phyloP scores from a whole-genome alignment of 2,888 invertebrate genomes.

The Zeuzera pyrina region DNA sequence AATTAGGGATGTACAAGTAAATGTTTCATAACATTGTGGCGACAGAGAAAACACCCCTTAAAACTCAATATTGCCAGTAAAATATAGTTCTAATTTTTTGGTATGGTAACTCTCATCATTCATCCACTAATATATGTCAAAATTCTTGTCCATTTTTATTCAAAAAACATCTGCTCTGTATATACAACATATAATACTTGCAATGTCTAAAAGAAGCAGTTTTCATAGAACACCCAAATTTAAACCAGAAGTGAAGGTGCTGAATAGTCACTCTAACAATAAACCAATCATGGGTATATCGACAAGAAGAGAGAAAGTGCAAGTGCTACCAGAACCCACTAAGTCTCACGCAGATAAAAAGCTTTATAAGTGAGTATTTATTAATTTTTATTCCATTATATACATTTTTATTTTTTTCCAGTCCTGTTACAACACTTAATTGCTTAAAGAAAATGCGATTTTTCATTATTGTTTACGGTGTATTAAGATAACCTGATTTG shows the following conservation, averaged over 20 bases:
- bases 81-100: not conserved
- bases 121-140: constrained; percentile 51
- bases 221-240: constrained; percentile 52
- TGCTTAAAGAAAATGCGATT: constrained; percentile 20
- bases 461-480: constrained; percentile 3
- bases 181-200: constrained; percentile 26
- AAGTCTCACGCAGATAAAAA: constrained; percentile 86
- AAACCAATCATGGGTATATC: constrained; percentile 30
- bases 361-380: constrained; percentile 76
- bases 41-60: not conserved
- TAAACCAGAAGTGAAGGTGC: constrained; percentile 49
- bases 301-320: constrained; percentile 50
- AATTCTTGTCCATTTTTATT: constrained; percentile 56
- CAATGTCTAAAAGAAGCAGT: constrained; percentile 56
- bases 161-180: constrained; percentile 53
- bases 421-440: constrained; percentile 3
- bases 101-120: constrained; percentile 27
- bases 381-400: not conserved
- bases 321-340: constrained; percentile 70
- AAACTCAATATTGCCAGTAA: constrained; percentile 2
- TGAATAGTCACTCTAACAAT: constrained; percentile 25
- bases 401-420: not conserved
- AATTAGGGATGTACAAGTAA: no score
- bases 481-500: no score
- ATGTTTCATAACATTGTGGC: not conserved